phyloP scores from a whole-genome alignment of 2,797 vertebrate species.

The Gymnopithys bicolor region DNA sequence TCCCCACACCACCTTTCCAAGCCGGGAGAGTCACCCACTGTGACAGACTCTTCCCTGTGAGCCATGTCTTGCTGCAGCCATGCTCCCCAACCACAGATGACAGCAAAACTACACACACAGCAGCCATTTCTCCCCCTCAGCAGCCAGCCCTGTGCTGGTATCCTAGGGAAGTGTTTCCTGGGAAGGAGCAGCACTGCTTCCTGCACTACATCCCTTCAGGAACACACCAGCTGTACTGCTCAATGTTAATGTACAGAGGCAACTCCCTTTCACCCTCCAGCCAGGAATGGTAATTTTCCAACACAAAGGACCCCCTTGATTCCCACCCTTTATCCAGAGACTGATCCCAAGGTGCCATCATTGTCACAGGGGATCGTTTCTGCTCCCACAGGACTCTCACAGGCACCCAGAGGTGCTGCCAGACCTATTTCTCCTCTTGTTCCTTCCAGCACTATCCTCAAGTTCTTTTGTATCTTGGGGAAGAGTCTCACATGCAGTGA shows the following conservation, averaged over 20 bases:
- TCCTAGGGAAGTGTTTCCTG: neutral
- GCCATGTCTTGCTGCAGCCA: neutral
- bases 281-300: neutral
- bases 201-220: neutral
- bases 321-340: neutral
- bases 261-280: neutral
- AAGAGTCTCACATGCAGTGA: neutral
- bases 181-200: neutral
- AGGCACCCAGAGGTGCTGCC: neutral
- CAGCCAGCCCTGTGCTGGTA: rapidly evolving
- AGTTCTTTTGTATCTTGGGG: neutral
- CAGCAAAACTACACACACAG: neutral
- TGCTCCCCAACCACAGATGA: neutral
- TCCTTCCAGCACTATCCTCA: neutral
- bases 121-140: neutral
- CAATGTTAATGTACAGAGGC: neutral
- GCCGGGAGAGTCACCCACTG: rapidly evolving
- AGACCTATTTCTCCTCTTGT: neutral
- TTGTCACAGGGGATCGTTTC: too few relatives aligned
- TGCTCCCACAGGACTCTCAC: neutral
- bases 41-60: rapidly evolving
- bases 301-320: neutral
- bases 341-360: neutral
- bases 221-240: neutral
- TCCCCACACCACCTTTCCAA: rapidly evolving